Base-by-base conservation (phyloP, 1,140 invertebrate species). In the Drosophila obscura region DNA sequence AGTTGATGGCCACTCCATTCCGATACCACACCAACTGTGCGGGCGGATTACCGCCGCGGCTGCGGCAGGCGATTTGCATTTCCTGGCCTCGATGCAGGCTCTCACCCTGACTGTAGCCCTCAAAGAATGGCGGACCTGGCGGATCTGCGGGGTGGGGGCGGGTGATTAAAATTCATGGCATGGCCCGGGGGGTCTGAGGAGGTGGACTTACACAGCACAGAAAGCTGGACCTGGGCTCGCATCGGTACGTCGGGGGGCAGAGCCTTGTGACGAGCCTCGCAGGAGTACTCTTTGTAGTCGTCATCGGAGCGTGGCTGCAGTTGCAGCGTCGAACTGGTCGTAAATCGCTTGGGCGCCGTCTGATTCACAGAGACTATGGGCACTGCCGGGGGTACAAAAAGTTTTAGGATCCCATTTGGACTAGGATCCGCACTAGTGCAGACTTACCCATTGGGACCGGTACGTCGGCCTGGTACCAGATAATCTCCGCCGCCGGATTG, bases 1-100 rank as follows among this genome's bases (percentile, higher is more conserved):
- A 91, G 26, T 46, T 92, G 74, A 93, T 62, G 26, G 75, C 94
- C 77, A 96, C 95, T 9, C 96, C 95, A 90, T 98, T 98, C 84
- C 96, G 96, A 93, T 96, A 99, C 98, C 98, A 99, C 58, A 97
- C 95, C 5, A 99, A 94, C 88, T 98, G 96, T 5, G 98, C 97
- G 11, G 97, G 95, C 15, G 98, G 98, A 94, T 99, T 99, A 2
- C 98, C 98, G 22, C 98, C 98, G n/a, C 96, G 94, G 43, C 97
- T 98, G 75, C 96, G 94, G 92, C 98, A 99, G 31, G 96, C 95
- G 62, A 99, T 93, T 64, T 96, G 97, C 4, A 99, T 93, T 53
- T 95, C 96, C 92, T 98, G 97, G 0, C 97, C 97, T 49, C 96
- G 94, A 31, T 96, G 94, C 3, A 99, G 94, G 0, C 95, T 96